phyloP scores from a whole-genome alignment of 2,797 vertebrate species.

The Amblyopsis hoosieri region DNA sequence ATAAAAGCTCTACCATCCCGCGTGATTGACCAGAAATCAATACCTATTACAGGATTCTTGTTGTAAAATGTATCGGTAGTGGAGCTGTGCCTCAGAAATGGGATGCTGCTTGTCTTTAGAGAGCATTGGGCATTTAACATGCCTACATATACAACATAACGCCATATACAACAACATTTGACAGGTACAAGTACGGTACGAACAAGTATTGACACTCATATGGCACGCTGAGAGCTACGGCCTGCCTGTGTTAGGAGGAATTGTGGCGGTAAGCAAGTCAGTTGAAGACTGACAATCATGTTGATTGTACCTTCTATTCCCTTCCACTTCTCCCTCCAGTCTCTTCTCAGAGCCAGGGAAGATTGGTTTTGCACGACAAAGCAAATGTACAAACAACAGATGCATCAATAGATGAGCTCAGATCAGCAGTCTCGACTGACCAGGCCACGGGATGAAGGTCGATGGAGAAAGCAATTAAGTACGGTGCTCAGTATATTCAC shows the following conservation, averaged over 20 bases:
- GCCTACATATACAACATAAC: slow-evolving; percentile 8
- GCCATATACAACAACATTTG: slow-evolving; percentile 22
- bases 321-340: slow-evolving; percentile 2
- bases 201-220: slow-evolving; percentile 38
- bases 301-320: slow-evolving; percentile 16
- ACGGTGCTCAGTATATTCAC: slow-evolving; percentile 61
- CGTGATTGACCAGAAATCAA: slow-evolving; percentile 37
- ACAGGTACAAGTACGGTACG: slow-evolving; percentile 21
- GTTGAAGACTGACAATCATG: slow-evolving; percentile 12
- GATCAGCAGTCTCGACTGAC: slow-evolving; percentile 60
- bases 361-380: slow-evolving; percentile 55
- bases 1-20: slow-evolving; percentile 4
- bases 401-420: slow-evolving; percentile 64
- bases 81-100: slow-evolving; percentile 27
- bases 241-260: slow-evolving; percentile 4
- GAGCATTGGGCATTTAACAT: slow-evolving; percentile 14
- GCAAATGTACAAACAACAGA: slow-evolving; percentile 58
- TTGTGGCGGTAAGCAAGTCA: slow-evolving; percentile 11
- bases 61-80: slow-evolving; percentile 19
- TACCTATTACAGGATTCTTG: slow-evolving; percentile 24
- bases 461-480: slow-evolving; percentile 74
- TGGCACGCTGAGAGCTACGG: slow-evolving; percentile 16
- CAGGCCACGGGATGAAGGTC: slow-evolving; percentile 55
- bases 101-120: slow-evolving; percentile 20
- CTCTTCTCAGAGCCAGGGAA: slow-evolving; percentile 38